Base-by-base conservation (phyloP, 2,797 vertebrate genomes). In the Poeciliopsis paucimaculata region DNA sequence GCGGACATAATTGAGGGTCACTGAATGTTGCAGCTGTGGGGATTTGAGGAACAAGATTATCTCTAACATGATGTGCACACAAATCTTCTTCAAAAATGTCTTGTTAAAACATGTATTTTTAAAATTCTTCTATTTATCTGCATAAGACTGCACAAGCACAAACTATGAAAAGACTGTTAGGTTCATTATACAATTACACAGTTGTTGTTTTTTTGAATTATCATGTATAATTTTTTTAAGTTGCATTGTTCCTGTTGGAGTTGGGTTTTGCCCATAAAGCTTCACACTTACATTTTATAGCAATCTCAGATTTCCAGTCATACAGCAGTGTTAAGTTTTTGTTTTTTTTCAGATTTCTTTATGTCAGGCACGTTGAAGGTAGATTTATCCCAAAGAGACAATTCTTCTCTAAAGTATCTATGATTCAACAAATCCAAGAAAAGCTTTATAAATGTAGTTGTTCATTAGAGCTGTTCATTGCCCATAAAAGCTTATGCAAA, bases 251-350 rank as follows among this genome's bases (percentile, higher is more conserved):
- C 20, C 39, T 34, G 26, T 51, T 36, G 10, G 31, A 36, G 7
- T 34, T 73, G 47, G 18, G 23, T 51, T 72, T 72, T 51, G 34
- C 26, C 26, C 20, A 26, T 45, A 15, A 84, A 13, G 43, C 77
- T 51, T 45, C 47, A 60, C 26, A 43, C 46, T 78, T 39, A 57
- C 72, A 75, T 72, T 39, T 10, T 77, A 84, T 86, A 73, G 77
- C 75, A 88, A 70, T 31, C 31, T 28, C 3, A 26, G 23, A 34
- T 26, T 47, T 68, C 81, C 76, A 62, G 28, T 85, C 77, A 72
- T 62, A 76, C 36, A 60, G 72, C 68, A 26, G 84, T 87, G 91
- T 93, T 91, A 88, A 78, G 87, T 16, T 11, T 46, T 15, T 13
- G 1, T n/a, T 57, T 9, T n/a, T 26, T 11, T 3, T 0, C 53